Conservation (phyloP, 2,888 invertebrate genomes). For the Drosophila parthenogenetica region DNA sequence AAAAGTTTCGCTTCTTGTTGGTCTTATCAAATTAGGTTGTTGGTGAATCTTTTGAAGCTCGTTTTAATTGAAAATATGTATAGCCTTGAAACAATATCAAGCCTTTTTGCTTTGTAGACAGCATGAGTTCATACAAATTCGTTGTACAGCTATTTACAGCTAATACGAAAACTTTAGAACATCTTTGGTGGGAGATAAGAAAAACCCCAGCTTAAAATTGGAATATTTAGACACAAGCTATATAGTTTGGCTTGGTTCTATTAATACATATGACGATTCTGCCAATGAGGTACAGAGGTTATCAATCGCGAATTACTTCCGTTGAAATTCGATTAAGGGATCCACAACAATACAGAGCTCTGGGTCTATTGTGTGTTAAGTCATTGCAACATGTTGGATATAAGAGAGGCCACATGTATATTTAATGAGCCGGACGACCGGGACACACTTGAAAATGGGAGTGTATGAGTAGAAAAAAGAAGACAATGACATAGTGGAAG, state of each 20-base stretch:
- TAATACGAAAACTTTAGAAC: conserved; percentile 36
- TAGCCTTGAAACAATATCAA: conserved; percentile 73
- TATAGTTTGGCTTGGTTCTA: conserved; percentile 39
- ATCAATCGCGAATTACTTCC: conserved; percentile 56
- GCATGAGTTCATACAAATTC: background rate
- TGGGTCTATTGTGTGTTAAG: conserved; percentile 1
- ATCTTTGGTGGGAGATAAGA: conserved; percentile 54
- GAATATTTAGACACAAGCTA: conserved; percentile 17
- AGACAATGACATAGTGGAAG: background rate
- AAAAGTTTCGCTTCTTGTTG: conserved; percentile 50
- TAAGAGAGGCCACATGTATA: conserved; percentile 37
- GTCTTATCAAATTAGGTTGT: conserved; percentile 73
- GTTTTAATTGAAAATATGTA: conserved; percentile 69
- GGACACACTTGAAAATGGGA: conserved; percentile 68
- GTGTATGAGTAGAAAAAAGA: background rate
- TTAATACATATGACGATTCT: conserved; percentile 73
- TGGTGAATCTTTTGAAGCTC: conserved; percentile 31
- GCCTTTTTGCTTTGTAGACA: conserved; percentile 38
- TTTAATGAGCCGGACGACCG: conserved; percentile 47
- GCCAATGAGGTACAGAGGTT: conserved; percentile 43
- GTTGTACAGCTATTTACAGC: conserved; percentile 42
- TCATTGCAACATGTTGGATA: conserved; percentile 40
- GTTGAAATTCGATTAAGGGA: conserved; percentile 41
- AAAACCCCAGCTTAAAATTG: conserved; percentile 35
- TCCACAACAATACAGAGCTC: conserved; percentile 33